A percentile compares a stretch with the other conserved stretches of the same genome.
phyloP scores from a whole-genome alignment of 2,113 vertebrate genomes.

The Bubo bubo region DNA sequence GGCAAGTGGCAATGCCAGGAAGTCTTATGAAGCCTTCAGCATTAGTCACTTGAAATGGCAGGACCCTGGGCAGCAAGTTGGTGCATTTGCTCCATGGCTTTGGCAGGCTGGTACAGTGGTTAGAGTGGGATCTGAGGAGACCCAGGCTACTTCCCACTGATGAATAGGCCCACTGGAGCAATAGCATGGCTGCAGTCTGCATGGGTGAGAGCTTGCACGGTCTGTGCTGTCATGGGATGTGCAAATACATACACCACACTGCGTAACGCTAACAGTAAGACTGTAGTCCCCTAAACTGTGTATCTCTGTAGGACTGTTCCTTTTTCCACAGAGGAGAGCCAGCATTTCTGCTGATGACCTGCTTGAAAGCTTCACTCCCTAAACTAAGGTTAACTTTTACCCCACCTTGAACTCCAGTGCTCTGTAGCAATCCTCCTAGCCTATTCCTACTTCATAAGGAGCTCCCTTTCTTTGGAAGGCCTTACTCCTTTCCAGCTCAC shows the following conservation, averaged over 20 bases:
- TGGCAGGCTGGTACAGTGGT: not conserved
- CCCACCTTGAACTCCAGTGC: not conserved
- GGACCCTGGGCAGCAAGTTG: not conserved
- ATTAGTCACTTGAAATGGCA: not conserved
- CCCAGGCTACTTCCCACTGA: not conserved
- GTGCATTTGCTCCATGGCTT: fast-evolving
- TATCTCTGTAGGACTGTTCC: not conserved
- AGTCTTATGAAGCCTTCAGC: not conserved
- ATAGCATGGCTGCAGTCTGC: not conserved
- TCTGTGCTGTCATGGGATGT: not conserved
- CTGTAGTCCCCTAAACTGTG: not conserved
- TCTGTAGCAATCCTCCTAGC: not conserved
- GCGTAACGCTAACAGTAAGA: not conserved
- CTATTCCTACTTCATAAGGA: not conserved
- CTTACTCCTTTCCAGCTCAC: not conserved
- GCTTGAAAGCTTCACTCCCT: not conserved
- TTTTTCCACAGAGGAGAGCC: not conserved
- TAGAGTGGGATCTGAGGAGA: not conserved
- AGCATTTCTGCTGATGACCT: not conserved
- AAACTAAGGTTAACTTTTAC: not conserved
- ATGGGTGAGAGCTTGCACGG: not conserved
- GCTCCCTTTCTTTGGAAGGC: not conserved
- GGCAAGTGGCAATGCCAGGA: not conserved
- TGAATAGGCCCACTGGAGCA: not conserved
- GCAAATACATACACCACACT: fast-evolving